Evolutionary conservation across 2,113 vertebrate species (phyloP), one percentile per base, ranked within the genome.

Genomic region (Melanostigma gelatinosum): DNA sequence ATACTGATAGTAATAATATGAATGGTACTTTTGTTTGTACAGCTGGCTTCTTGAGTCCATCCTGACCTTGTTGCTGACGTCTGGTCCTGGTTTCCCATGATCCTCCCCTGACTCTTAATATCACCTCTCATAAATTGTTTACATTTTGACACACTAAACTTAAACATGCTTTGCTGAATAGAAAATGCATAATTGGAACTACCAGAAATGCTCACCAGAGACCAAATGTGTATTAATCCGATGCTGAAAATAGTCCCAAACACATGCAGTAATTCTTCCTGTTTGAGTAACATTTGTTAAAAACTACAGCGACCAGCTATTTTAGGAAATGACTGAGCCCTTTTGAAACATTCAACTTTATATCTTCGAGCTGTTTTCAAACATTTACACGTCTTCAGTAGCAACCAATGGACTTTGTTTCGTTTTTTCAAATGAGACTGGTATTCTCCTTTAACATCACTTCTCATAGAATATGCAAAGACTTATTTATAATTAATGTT

Each of bases 1-100:
- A 79, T 75, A 72, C 69, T 40, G 0, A 75, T 82, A 84, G 16
- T 87, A 69, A 76, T 81, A 29, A 80, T 9, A 77, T 66, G 38
- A 88, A 84, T 61, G 74, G 52, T 83, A 80, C 61, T 79, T 71
- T 79, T 71, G 69, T 80, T 65, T 85, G 74, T 85, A 83, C 64
- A 80, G 60, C 52, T 18, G 5, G 32, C 69, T 72, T 68, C 78
- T 22, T 50, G 79, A 83, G 68, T 79, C 66, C 64, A 46, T 74
- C 52, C 66, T 78, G 78, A 80, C n/a, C 42, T 64, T 3, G 1
- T 24, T 0, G 15, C 34, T 52, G 52, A 22, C 1, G 27, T 77
- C 42, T 50, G 77, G n/a, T 63, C 48, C 52, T 48, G 18, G 69
- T 76, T 87, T 79, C 76, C 83, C 60, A 67, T 78, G 24, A 79